These are phyloP conservation scores for Platichthys stellatus DNA, from an alignment of 2,113 vertebrate species.

Conservation along the genomic window DNA sequence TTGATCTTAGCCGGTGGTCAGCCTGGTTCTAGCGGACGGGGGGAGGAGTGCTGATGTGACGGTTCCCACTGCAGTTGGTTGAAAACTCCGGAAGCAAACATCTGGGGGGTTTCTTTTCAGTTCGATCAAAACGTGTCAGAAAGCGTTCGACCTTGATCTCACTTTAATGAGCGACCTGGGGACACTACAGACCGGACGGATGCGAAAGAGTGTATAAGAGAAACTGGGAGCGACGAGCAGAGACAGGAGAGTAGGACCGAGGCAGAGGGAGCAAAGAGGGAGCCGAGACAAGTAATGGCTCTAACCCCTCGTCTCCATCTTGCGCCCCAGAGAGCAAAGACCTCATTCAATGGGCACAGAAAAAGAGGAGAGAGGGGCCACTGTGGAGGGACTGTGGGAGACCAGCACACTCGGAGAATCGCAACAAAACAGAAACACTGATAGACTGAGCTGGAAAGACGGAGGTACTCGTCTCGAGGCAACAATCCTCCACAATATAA, in stretches of 20 bases:
- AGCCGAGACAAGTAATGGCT: constrained; percentile 30
- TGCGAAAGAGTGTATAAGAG: not conserved
- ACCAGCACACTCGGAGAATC: constrained; percentile 19
- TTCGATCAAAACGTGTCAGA: constrained; percentile 34
- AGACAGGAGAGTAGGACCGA: constrained; percentile 4
- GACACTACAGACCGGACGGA: not conserved
- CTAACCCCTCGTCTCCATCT: constrained; percentile 28
- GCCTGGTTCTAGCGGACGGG: constrained; percentile 13
- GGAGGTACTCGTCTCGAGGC: constrained; percentile 17
- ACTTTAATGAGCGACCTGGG: constrained; percentile 66
- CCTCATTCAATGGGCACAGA: constrained; percentile 45
- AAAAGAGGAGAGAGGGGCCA: constrained; percentile 37
- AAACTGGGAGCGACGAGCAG: not conserved
- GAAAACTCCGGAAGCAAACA: constrained; percentile 10
- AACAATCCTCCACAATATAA: not conserved
- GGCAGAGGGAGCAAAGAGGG: not conserved
- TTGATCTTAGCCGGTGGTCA: constrained; percentile 60
- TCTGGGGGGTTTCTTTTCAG: not conserved
- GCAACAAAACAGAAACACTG: constrained; percentile 39
- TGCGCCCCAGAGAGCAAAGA: constrained; percentile 49
- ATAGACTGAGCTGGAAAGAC: constrained; percentile 20
- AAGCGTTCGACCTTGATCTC: constrained; percentile 61
- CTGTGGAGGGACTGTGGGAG: constrained; percentile 39
- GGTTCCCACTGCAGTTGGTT: constrained; percentile 25
- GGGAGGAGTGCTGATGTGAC: constrained; percentile 19